Evolutionary conservation across 2,113 vertebrate genomes (phyloP).

Genomic region (Ctenodactylus gundi): DNA sequence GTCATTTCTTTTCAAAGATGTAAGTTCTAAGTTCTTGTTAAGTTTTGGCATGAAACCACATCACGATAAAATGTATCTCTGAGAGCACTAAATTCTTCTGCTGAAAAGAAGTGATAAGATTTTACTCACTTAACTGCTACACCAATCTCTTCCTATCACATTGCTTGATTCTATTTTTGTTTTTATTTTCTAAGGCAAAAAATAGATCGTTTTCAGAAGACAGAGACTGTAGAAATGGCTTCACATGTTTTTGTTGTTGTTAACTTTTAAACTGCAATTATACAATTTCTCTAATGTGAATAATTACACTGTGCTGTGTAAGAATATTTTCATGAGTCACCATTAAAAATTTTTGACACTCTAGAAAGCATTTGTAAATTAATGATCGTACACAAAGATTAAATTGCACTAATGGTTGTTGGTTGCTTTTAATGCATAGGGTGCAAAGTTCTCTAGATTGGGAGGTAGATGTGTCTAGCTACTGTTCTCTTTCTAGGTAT

Average conservation of each 20-base stretch:
- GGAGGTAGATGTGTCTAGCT: fast-evolving
- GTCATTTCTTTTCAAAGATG: neutral
- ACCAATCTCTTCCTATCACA: neutral
- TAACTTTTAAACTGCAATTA: neutral
- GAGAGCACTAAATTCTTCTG: neutral
- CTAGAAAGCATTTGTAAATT: neutral
- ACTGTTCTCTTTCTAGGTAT: neutral
- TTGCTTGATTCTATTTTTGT: constrained; percentile 4
- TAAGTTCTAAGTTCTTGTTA: neutral
- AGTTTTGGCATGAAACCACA: constrained; percentile 32
- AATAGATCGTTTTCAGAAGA: neutral
- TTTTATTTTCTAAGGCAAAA: constrained; percentile 3
- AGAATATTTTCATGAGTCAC: neutral
- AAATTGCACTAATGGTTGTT: neutral
- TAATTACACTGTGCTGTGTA: neutral
- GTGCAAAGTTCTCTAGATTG: neutral
- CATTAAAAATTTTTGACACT: neutral
- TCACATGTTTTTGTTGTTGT: neutral
- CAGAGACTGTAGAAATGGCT: neutral
- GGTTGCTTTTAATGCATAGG: neutral
- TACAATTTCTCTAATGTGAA: neutral
- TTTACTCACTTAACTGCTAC: neutral
- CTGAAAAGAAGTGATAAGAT: neutral
- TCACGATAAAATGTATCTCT: constrained; percentile 6
- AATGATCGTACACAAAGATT: neutral